phyloP scores from a whole-genome alignment of 1,140 invertebrate species.

The Nixonia krombeini region DNA sequence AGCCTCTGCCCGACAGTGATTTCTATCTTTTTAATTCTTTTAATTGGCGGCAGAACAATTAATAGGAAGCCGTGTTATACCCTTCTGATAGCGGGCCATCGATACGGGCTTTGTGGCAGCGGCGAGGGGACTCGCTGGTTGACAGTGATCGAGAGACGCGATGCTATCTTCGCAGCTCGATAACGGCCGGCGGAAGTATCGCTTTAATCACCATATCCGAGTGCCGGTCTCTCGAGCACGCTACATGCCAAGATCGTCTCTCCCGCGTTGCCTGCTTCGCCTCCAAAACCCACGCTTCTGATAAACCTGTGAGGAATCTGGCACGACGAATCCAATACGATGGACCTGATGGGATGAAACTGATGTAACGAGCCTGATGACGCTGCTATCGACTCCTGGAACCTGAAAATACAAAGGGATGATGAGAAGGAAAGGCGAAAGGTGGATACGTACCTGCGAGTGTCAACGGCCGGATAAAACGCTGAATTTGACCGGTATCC shows the following conservation, averaged over 20 bases:
- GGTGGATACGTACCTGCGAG: no score
- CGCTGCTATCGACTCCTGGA: no score
- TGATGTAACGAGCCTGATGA: no score
- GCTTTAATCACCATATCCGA: constrained; percentile 67
- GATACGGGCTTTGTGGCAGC: constrained; percentile 30
- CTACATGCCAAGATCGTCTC: constrained; percentile 31
- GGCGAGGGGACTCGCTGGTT: constrained; percentile 30
- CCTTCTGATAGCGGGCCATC: constrained; percentile 14
- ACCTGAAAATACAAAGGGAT: no score
- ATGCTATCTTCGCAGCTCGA: constrained; percentile 59
- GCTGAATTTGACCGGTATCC: no score
- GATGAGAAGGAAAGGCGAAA: no score
- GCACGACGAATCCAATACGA: no score
- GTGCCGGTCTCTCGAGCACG: constrained; percentile 33
- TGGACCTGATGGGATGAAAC: no score
- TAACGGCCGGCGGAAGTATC: constrained; percentile 63
- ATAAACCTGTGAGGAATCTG: no score
- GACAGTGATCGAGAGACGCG: constrained; percentile 63
- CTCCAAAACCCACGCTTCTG: no score
- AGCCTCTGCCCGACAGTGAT: background rate
- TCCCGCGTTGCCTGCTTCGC: constrained; percentile 20
- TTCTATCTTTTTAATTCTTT: constrained; percentile 6
- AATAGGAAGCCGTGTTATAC: constrained; percentile 7
- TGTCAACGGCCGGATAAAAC: no score
- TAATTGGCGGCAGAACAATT: constrained; percentile 10